Evolutionary conservation across 2,888 invertebrate species (phyloP).

Genomic region (Charanyca ferruginea): DNA sequence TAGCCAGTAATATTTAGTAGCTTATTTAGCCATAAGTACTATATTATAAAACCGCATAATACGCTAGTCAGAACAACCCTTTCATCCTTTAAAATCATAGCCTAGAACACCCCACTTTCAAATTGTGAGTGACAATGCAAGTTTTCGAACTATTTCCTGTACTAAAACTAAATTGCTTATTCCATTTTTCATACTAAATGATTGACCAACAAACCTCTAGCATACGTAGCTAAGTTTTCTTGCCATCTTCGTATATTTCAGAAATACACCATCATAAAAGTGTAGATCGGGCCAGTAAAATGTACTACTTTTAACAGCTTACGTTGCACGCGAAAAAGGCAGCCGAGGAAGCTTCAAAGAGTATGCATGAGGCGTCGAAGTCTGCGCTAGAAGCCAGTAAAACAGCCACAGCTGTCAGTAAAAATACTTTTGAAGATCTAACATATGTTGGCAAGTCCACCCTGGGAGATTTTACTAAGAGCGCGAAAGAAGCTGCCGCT

Average conservation of each 20-base stretch:
- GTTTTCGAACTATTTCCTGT: conserved; percentile 13
- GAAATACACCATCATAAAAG: neutral
- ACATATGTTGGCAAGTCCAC: conserved; percentile 97
- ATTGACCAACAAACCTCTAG: neutral
- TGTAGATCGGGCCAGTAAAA: neutral
- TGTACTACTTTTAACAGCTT: conserved; percentile 87
- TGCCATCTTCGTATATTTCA: conserved; percentile 10
- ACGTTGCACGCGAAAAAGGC: conserved; percentile 97
- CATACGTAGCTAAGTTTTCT: conserved; percentile 37
- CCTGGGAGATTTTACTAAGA: conserved; percentile 97
- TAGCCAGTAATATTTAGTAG: conserved; percentile 45
- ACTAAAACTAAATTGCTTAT: conserved; percentile 33
- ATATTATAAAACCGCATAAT: conserved; percentile 7
- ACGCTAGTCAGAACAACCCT: conserved; percentile 28
- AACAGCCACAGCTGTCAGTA: conserved; percentile 96
- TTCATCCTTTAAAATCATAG: conserved; percentile 20
- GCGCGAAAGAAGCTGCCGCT: conserved; percentile 96
- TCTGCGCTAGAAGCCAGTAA: conserved; percentile 96
- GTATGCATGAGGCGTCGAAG: conserved; percentile 96
- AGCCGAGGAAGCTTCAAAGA: conserved; percentile 95
- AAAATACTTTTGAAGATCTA: conserved; percentile 96
- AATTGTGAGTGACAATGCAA: conserved; percentile 4
- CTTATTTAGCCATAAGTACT: conserved; percentile 26
- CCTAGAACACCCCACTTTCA: conserved; percentile 19
- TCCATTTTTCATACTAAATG: conserved; percentile 16